Conservation (phyloP, 2,797 vertebrate genomes). For the Natrix natrix region DNA sequence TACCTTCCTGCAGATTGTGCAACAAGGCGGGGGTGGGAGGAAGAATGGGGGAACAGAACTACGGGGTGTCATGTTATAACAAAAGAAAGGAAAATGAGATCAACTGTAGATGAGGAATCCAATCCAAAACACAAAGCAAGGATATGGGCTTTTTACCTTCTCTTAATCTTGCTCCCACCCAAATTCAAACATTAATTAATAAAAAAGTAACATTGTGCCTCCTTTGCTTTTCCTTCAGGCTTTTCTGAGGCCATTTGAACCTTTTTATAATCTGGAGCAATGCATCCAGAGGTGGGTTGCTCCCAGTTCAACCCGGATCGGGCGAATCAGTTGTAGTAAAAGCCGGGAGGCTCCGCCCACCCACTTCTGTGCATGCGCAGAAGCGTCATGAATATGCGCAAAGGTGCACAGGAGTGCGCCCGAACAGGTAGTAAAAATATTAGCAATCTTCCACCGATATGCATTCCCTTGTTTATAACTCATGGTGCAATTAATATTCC, state of each 20-base stretch:
- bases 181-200: background rate
- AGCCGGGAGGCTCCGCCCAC: no score
- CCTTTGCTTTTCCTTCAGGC: background rate
- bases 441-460: no score
- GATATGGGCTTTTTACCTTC: fast-evolving
- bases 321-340: no score
- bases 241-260: background rate
- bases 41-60: background rate
- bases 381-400: no score
- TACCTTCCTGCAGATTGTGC: slow-evolving; percentile 54
- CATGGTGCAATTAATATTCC: background rate
- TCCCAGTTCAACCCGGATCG: no score
- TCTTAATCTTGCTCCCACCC: background rate
- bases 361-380: no score
- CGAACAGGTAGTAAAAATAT: no score
- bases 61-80: background rate
- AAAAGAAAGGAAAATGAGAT: slow-evolving; percentile 23
- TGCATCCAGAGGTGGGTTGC: no score
- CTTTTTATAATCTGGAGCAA: background rate
- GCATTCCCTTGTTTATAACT: background rate
- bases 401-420: no score
- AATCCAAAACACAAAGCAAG: background rate
- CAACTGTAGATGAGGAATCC: background rate
- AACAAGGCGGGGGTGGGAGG: background rate
- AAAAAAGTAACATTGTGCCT: fast-evolving